phyloP scores from a whole-genome alignment of 2,113 vertebrate species.

The Oplegnathus fasciatus region DNA sequence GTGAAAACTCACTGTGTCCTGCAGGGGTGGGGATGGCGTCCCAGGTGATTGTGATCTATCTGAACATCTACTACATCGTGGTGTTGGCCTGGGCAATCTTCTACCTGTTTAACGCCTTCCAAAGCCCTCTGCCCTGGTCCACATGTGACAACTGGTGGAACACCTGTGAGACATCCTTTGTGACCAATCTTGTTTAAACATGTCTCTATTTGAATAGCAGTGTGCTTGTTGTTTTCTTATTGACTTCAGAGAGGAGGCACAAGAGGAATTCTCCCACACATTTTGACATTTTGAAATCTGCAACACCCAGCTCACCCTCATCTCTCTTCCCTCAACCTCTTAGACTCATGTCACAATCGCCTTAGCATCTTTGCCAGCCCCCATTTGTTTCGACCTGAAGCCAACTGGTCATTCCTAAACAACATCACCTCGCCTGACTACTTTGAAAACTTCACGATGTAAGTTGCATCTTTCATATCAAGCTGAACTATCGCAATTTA shows the following conservation, averaged over 20 bases:
- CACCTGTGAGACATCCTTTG: constrained; percentile 81
- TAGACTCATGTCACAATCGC: constrained; percentile 40
- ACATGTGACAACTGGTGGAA: constrained; percentile 93
- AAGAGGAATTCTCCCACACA: background rate
- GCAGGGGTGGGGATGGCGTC: constrained; percentile 92
- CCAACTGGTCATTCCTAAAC: constrained; percentile 71
- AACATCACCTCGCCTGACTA: constrained; percentile 38
- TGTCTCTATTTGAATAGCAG: background rate
- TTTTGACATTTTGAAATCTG: background rate
- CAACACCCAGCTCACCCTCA: background rate
- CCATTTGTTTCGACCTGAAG: constrained; percentile 20
- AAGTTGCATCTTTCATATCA: constrained; percentile 36
- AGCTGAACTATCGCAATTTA: background rate
- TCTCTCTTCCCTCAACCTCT: background rate
- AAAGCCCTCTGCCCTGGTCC: constrained; percentile 89
- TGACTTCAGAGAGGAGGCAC: background rate
- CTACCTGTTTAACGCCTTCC: constrained; percentile 92
- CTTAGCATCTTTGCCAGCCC: constrained; percentile 10
- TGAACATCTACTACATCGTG: constrained; percentile 94
- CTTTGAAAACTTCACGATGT: constrained; percentile 2
- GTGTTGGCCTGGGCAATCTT: constrained; percentile 93
- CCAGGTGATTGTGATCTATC: constrained; percentile 89
- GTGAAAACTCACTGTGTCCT: constrained; percentile 9
- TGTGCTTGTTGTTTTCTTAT: background rate
- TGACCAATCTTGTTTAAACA: background rate